phyloP scores from a whole-genome alignment of 1,140 invertebrate genomes.

The Rhynchophorus ferrugineus region DNA sequence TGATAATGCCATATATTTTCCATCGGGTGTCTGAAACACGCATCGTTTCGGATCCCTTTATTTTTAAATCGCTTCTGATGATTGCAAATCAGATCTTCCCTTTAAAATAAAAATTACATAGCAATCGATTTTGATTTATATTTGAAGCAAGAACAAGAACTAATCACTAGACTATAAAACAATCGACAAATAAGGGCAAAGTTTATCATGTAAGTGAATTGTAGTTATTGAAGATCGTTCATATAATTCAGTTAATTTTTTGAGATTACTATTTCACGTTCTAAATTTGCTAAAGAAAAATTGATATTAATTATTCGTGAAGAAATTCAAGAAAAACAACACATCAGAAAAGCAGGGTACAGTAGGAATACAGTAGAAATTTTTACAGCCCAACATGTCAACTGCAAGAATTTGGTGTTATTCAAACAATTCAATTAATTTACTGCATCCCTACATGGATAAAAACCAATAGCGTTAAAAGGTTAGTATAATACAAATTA shows the following conservation, averaged over 20 bases:
- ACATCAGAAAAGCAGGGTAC: too few relatives aligned
- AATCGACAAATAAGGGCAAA: background rate
- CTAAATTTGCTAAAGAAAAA: too few relatives aligned
- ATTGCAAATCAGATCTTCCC: background rate
- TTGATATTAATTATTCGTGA: too few relatives aligned
- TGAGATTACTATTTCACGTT: too few relatives aligned
- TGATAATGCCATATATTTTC: background rate
- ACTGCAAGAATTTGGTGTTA: too few relatives aligned
- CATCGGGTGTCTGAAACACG: background rate
- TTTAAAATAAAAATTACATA: background rate
- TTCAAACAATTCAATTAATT: too few relatives aligned
- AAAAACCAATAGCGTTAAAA: too few relatives aligned
- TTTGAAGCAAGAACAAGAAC: background rate
- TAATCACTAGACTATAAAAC: background rate
- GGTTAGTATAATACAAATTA: too few relatives aligned
- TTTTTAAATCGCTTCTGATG: background rate
- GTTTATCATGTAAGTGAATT: background rate
- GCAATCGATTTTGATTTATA: background rate
- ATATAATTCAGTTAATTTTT: background rate
- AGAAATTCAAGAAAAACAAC: too few relatives aligned
- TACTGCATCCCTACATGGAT: too few relatives aligned
- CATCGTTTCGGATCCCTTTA: background rate
- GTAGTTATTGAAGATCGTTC: background rate
- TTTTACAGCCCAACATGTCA: too few relatives aligned
- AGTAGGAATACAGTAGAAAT: too few relatives aligned